phyloP scores from a whole-genome alignment of 2,113 vertebrate species.

The Rhynchomys soricoides region DNA sequence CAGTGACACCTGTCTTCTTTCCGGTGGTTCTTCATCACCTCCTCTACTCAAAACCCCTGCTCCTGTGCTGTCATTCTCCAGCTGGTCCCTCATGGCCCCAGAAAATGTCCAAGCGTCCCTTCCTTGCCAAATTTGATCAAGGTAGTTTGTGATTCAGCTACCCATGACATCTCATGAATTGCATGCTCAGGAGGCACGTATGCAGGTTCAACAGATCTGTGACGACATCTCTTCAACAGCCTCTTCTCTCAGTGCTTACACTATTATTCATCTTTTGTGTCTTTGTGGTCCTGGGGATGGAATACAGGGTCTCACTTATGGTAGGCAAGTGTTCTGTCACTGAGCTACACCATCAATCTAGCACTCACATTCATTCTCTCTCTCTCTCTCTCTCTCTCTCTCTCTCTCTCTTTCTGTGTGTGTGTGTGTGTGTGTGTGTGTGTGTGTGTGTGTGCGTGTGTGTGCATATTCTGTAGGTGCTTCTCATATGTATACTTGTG shows the following conservation, averaged over 20 bases:
- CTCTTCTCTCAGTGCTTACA: background rate
- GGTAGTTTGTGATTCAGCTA: background rate
- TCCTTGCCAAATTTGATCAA: background rate
- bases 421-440: background rate
- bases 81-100: background rate
- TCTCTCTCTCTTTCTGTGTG: background rate
- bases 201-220: background rate
- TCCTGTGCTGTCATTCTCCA: background rate
- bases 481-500: background rate
- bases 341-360: background rate
- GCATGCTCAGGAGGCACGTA: background rate
- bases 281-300: background rate
- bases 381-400: background rate
- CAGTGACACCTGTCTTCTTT: background rate
- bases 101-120: background rate
- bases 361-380: background rate
- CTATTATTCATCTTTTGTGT: background rate
- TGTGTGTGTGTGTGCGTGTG: rapidly evolving
- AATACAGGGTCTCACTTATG: background rate
- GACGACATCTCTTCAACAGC: background rate
- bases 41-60: background rate
- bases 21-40: background rate
- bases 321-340: background rate
- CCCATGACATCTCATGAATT: background rate
- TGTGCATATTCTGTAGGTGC: background rate